Conservation (phyloP, 1,140 invertebrate genomes). For the Drosophila sproati region DNA sequence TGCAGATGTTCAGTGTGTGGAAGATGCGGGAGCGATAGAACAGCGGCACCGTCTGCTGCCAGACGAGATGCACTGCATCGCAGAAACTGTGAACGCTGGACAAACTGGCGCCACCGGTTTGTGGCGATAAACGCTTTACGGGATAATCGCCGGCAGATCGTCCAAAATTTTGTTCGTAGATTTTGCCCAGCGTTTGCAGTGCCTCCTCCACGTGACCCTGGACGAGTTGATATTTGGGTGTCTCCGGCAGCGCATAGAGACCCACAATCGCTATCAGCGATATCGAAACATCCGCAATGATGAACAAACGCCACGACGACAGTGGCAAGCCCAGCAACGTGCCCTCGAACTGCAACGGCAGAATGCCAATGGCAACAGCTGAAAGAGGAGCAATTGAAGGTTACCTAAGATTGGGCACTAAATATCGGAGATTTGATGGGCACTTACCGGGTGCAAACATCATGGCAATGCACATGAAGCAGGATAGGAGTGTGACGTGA, state of each 20-base stretch:
- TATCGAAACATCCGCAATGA: conserved; percentile 59
- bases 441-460: conserved; percentile 88
- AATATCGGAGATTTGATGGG: too few species aligned
- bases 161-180: conserved; percentile 87
- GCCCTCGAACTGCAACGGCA: conserved; percentile 86
- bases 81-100: conserved; percentile 58
- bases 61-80: conserved; percentile 80
- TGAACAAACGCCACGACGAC: conserved; percentile 88
- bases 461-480: conserved; percentile 88
- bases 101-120: conserved; percentile 58
- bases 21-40: conserved; percentile 85
- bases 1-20: conserved; percentile 86
- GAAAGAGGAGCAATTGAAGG: not conserved
- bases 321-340: conserved; percentile 85
- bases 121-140: conserved; percentile 50
- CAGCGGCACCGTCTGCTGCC: conserved; percentile 85
- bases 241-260: conserved; percentile 88
- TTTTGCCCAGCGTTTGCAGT: conserved; percentile 86
- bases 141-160: conserved; percentile 54
- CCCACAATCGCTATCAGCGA: conserved; percentile 86
- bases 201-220: conserved; percentile 87
- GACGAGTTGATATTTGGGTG: conserved; percentile 90
- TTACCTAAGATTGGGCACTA: too few species aligned
- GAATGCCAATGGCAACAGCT: conserved; percentile 88
- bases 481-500: conserved; percentile 87